A percentile compares a stretch with the other conserved stretches of the same genome.
Conservation (phyloP, 2,888 invertebrate genomes). For the Acrocera orbiculus region DNA sequence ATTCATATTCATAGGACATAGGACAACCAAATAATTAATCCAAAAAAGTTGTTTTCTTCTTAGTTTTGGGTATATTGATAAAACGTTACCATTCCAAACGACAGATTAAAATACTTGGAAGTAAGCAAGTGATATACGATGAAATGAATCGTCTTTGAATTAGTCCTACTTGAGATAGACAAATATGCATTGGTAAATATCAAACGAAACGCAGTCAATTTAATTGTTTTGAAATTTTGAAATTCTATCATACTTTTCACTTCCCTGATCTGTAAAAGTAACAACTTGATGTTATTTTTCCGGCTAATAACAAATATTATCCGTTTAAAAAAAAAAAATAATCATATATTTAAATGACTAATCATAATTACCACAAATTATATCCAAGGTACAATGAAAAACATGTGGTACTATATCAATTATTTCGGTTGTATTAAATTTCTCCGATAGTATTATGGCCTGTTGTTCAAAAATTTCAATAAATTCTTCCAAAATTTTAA, state of each 20-base stretch:
- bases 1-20: too few relatives aligned
- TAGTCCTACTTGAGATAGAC: too few relatives aligned
- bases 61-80: too few relatives aligned
- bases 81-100: too few relatives aligned
- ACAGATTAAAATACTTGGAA: too few relatives aligned
- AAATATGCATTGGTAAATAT: too few relatives aligned
- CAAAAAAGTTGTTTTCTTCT: too few relatives aligned
- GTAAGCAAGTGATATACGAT: too few relatives aligned
- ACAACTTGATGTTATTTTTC: too few relatives aligned
- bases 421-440: slow-evolving; percentile 16
- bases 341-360: neutral
- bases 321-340: neutral
- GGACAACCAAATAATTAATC: too few relatives aligned
- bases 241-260: neutral
- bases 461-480: slow-evolving; percentile 45
- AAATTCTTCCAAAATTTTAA: slow-evolving; percentile 52
- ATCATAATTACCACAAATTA: slow-evolving; percentile 27
- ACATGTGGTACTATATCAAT: slow-evolving; percentile 36
- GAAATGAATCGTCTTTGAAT: too few relatives aligned
- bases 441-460: slow-evolving; percentile 35
- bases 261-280: too few relatives aligned
- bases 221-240: neutral
- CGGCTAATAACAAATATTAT: neutral
- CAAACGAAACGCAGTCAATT: neutral
- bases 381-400: slow-evolving; percentile 23